Evolutionary conservation across 2,797 vertebrate species (phyloP).

Genomic region (Propithecus perrieri): DNA sequence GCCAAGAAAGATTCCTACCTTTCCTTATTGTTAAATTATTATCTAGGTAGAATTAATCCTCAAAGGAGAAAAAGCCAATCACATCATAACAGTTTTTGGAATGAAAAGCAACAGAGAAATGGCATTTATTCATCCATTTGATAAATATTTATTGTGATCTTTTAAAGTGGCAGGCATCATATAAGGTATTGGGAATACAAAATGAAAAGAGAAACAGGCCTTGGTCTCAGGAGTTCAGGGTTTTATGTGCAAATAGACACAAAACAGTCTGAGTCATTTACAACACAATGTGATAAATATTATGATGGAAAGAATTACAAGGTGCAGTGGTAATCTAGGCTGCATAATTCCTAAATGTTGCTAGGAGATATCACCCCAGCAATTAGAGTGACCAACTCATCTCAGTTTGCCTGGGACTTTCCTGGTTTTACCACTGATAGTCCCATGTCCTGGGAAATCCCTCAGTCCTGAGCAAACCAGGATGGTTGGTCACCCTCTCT

Average conservation of each 20-base stretch:
- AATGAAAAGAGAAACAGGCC: background rate
- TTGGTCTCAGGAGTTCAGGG: constrained; percentile 4
- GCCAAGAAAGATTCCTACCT: background rate
- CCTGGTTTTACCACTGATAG: background rate
- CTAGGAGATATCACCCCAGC: background rate
- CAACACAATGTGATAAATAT: background rate
- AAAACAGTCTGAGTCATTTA: constrained; percentile 30
- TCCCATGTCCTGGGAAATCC: background rate
- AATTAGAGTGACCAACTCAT: background rate
- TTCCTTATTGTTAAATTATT: constrained; percentile 12
- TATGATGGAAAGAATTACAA: background rate
- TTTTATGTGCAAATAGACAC: constrained; percentile 6
- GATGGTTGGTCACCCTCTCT: background rate
- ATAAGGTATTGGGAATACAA: background rate
- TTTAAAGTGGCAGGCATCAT: constrained; percentile 8
- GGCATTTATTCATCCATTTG: background rate
- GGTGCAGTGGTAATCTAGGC: background rate
- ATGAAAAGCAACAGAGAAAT: constrained; percentile 31
- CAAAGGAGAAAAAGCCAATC: constrained; percentile 36
- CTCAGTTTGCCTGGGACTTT: background rate
- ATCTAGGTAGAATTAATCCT: constrained; percentile 24
- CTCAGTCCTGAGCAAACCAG: background rate
- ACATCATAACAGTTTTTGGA: background rate
- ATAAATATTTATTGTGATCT: constrained; percentile 28
- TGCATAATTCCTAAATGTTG: background rate